These are phyloP conservation scores for Sisyra terminalis DNA, from an alignment of 2,888 invertebrate genomes.

Conservation along the genomic window DNA sequence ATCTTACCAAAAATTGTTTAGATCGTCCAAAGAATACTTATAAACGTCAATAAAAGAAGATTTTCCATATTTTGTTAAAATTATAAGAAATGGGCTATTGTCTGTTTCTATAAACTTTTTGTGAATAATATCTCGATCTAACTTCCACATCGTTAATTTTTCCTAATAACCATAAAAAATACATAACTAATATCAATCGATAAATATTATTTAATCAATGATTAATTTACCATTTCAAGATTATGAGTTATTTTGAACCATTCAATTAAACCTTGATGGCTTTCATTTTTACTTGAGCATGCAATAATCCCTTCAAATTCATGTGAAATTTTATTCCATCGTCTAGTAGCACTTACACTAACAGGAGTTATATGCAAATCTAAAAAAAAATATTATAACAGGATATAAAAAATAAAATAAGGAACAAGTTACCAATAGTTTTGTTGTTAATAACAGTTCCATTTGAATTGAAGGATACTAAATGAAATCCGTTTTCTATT, in stretches of 20 bases:
- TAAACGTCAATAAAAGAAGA: constrained; percentile 20
- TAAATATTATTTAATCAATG: too few relatives aligned
- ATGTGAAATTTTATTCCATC: constrained; percentile 13
- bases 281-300: constrained; percentile 16
- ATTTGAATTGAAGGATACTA: constrained; percentile 3
- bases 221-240: too few relatives aligned
- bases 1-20: constrained; percentile 20
- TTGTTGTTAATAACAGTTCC: constrained; percentile 2
- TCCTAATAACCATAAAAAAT: constrained; percentile 11
- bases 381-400: constrained; percentile 1
- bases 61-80: constrained; percentile 13
- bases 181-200: too few relatives aligned
- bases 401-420: not conserved
- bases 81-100: constrained; percentile 18
- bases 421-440: not conserved
- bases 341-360: constrained; percentile 17
- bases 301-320: constrained; percentile 16
- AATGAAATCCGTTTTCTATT: not conserved
- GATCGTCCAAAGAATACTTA: constrained; percentile 17
- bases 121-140: constrained; percentile 9
- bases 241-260: too few relatives aligned
- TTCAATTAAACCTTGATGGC: too few relatives aligned
- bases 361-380: constrained; percentile 11
- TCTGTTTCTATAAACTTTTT: constrained; percentile 15
- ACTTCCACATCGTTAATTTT: constrained; percentile 13